Base-by-base conservation (phyloP, 2,797 vertebrate genomes). In the Alectoris magna region DNA sequence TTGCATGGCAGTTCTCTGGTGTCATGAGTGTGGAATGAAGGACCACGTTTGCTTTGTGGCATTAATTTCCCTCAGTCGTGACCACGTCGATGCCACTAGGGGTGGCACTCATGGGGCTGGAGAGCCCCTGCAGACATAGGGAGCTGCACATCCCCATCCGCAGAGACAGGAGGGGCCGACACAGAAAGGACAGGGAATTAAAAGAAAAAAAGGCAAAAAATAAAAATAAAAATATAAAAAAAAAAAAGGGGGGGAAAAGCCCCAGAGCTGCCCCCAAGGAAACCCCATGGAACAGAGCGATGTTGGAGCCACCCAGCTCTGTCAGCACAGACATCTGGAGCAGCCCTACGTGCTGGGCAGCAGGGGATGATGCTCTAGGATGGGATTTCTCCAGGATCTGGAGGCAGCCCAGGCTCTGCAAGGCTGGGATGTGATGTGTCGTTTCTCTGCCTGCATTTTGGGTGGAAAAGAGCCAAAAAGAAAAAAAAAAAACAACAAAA, bases 121-220 rank as follows among this genome's bases (percentile, higher is more conserved):
- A 9, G 27, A 41, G 39, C 12, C 62, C 38, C 39, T 29, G 27
- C 26, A 69, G 73, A 90, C 43, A 36, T 91, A 90, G 92, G 81
- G 81, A 84, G 10, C 84, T 21, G 86, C 94, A 94, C 93, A 88
- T 91, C 84, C 66, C 63, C 1, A 6, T 9, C 89, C 46, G 66
- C 46, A 16, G 26, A 49, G 79, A 44, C 79, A 78, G 38, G 39
- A 22, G 43, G 55, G 63, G 43, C n/a, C 79, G 93, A 88, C 38
- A 67, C 86, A 82, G 84, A 64, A 58, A 38, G 53, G 72, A 27
- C 23, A 18, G 49, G 34, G 53, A 26, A 18, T 46, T 6, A 2
- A 3, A 1, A 15, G 24, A 21, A 14, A 24, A 22, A 3, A 3
- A 34, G 34, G 34, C 34, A 34, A 34, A 34, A 26, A 15, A 27